phyloP scores from a whole-genome alignment of 1,140 invertebrate species.

The Chlorops oryzae region DNA sequence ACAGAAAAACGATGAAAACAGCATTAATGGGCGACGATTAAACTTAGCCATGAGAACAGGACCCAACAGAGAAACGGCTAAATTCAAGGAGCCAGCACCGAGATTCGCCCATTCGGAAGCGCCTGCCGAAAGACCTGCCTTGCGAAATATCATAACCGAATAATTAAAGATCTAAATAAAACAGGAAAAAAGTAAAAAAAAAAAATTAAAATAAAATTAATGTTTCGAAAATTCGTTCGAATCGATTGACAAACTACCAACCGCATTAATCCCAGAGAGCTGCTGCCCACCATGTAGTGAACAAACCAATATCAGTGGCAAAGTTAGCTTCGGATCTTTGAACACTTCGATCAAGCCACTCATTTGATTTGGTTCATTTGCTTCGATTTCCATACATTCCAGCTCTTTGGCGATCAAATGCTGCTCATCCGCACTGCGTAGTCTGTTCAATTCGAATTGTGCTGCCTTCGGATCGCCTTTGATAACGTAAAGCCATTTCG shows the following conservation, averaged over 20 bases:
- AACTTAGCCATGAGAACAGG: slow-evolving; percentile 54
- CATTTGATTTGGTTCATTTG: slow-evolving; percentile 48
- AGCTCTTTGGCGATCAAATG: slow-evolving; percentile 47
- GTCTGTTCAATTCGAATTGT: slow-evolving; percentile 36
- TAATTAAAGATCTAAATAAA: slow-evolving; percentile 65
- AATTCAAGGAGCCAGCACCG: slow-evolving; percentile 61
- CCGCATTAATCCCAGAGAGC: slow-evolving; percentile 80
- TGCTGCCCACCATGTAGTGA: slow-evolving; percentile 75
- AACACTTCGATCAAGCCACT: slow-evolving; percentile 47
- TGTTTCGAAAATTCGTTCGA: too few relatives aligned
- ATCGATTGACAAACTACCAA: too few relatives aligned
- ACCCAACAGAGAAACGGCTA: slow-evolving; percentile 58
- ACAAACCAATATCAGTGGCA: slow-evolving; percentile 66
- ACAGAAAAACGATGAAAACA: slow-evolving; percentile 52
- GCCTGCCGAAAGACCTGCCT: slow-evolving; percentile 52
- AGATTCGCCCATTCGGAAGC: slow-evolving; percentile 62
- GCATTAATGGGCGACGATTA: slow-evolving; percentile 53
- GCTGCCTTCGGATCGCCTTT: slow-evolving; percentile 57
- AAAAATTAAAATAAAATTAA: not conserved
- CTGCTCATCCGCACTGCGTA: slow-evolving; percentile 22
- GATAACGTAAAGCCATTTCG: slow-evolving; percentile 74
- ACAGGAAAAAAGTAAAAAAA: not conserved
- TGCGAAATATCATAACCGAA: slow-evolving; percentile 61
- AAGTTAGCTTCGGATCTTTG: slow-evolving; percentile 21
- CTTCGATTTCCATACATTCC: slow-evolving; percentile 38